Conservation (phyloP, 1,140 invertebrate genomes). For the Sycophila sp. region DNA sequence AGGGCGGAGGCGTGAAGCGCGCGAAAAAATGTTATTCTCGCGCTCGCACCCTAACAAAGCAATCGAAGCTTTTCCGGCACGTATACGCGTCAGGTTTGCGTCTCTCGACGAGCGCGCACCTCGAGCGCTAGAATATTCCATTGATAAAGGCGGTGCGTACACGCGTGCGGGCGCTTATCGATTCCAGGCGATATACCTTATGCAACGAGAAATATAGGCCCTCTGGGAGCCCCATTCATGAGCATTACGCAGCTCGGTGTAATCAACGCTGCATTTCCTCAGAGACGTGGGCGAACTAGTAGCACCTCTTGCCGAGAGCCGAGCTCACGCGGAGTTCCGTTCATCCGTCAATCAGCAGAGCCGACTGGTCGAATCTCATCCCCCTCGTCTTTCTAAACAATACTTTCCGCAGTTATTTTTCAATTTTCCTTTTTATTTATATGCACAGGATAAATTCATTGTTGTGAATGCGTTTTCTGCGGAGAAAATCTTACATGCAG, state of each 20-base stretch:
- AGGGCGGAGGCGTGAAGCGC: background rate
- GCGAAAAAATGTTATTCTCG: too few relatives aligned
- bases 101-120: background rate
- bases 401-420: too few relatives aligned
- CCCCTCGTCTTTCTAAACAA: too few relatives aligned
- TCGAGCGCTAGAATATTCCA: conserved; percentile 13
- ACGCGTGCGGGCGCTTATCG: conserved; percentile 18
- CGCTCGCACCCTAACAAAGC: background rate
- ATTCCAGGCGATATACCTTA: background rate
- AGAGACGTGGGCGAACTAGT: conserved; percentile 26
- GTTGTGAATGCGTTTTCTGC: too few relatives aligned
- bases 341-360: too few relatives aligned
- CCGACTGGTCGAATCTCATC: too few relatives aligned
- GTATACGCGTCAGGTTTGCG: background rate
- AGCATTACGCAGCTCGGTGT: background rate
- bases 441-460: too few relatives aligned
- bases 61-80: background rate
- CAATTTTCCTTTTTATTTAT: too few relatives aligned
- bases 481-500: too few relatives aligned
- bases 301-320: background rate
- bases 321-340: too few relatives aligned
- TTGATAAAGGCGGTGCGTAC: conserved; percentile 30
- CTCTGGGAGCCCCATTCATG: conserved; percentile 3
- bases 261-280: conserved; percentile 13
- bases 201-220: background rate